Base-by-base conservation (phyloP, 2,888 invertebrate species). In the Ornithoptera priamus region DNA sequence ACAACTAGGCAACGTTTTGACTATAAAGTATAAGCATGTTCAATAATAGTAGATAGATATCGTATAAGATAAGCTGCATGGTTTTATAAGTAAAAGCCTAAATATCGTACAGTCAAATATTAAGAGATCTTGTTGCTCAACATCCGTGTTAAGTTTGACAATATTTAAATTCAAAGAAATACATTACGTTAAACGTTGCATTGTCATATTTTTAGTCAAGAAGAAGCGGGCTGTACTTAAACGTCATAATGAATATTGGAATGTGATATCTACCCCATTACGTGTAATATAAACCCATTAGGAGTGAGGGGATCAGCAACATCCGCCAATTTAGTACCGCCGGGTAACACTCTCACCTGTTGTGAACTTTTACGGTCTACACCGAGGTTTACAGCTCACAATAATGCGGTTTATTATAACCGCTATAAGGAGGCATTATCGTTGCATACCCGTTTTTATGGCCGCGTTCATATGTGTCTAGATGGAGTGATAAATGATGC, bases 341-440 rank as follows among this genome's bases (percentile, higher is more conserved):
- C 67, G 46, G 60, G 24, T 63, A 42, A 71, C 69, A 73, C 74
- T 75, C 76, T 72, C 80, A 82, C 84, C 82, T 84, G 84, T 82
- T 82, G 81, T 80, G 78, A 78, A 81, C 73, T 81, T 83, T 83
- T 81, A 80, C 74, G 77, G 69, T 76, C 75, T 65, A 63, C 58
- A 67, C 42, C 71, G 57, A 66, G 72, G 71, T 75, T 76, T 75
- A 76, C 72, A 60, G 70, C 72, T 62, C 72, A 66, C 72, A 70
- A 74, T 72, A 72, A 70, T 69, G 67, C 69, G 65, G 69, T 73
- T 74, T 72, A 72, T 70, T 67, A 65, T 62, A 65, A 64, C 71
- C 62, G 61, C 60, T 67, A 22, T 67, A 67, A 58, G 67, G n/a
- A 59, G 67, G 65, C 65, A 65, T 72, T 72, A 72, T 67, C 67